These are phyloP conservation scores for Orycteropus afer DNA, from an alignment of 2,113 vertebrate genomes.

Conservation along the genomic window DNA sequence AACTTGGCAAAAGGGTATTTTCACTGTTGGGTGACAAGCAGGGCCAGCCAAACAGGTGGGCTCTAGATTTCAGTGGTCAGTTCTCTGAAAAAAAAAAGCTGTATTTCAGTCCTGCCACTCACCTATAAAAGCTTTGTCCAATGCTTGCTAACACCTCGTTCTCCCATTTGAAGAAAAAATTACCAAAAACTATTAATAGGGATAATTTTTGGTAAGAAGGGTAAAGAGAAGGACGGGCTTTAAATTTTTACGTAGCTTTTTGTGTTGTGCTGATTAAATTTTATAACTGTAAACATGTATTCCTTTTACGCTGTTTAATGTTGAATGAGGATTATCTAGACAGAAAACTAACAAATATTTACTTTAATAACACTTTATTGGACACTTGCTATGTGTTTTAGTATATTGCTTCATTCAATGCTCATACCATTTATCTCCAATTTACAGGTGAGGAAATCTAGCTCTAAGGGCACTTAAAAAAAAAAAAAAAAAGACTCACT, in stretches of 20 bases:
- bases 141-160: background rate
- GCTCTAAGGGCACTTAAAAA: background rate
- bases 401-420: background rate
- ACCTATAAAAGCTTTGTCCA: background rate
- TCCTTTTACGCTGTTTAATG: background rate
- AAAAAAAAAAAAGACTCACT: too few species aligned
- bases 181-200: background rate
- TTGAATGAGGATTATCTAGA: background rate
- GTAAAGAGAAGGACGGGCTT: background rate
- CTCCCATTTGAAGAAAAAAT: background rate
- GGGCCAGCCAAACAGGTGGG: background rate
- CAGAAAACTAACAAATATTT: constrained; percentile 25
- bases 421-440: background rate
- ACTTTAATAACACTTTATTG: constrained; percentile 20
- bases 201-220: background rate
- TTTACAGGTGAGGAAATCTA: background rate
- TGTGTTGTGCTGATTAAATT: background rate
- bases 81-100: background rate
- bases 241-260: background rate
- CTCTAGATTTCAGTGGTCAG: background rate
- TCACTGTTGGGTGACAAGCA: background rate
- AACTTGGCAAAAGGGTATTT: background rate
- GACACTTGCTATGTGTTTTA: background rate
- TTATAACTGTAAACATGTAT: background rate
- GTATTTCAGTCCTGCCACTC: background rate